Evolutionary conservation across 2,888 invertebrate genomes (phyloP), one percentile per base, ranked within the genome.

Genomic region (Nymphalis urticae): DNA sequence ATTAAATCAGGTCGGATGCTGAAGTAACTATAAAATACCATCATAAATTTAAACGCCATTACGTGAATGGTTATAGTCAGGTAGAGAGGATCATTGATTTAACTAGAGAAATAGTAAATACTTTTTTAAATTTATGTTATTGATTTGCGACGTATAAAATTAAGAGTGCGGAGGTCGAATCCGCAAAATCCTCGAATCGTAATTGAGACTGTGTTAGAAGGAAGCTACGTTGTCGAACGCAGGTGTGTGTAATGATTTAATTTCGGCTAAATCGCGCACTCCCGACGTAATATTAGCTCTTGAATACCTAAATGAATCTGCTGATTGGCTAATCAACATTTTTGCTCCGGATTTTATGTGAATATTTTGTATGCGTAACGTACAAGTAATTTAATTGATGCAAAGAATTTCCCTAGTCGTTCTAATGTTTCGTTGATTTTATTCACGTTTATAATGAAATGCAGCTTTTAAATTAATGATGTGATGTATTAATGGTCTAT

Each of bases 201-300:
- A 77, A 79, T 81, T 79, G 78, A 78, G 77, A 74, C 76, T 76
- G 76, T 78, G 77, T 78, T 77, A 76, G 76, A 75, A 74, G 76
- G 77, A 76, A 79, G 77, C 78, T 77, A 71, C 75, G 73, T 76
- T 75, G 71, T 77, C 74, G 75, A 76, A 73, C 85, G 76, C 90
- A 89, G 89, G 87, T 90, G 90, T 83, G 79, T 71, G 75, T 84
- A 88, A 90, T 84, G 88, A 82, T 87, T 89, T 88, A 87, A 90
- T 90, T 87, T 87, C 78, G 85, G 78, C 83, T 79, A 79, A 85
- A 83, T 81, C 78, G 79, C 74, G 78, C 77, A 79, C 79, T 77
- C 80, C 71, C 78, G 73, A 72, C 77, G 71, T 68, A 72, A 76
- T 76, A 82, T 83, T 81, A 79, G 76, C 78, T 77, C 79, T 79